A percentile compares a stretch with the other conserved stretches of the same genome.
phyloP scores from a whole-genome alignment of 2,888 invertebrate species.

The Andrena chrysosceles region DNA sequence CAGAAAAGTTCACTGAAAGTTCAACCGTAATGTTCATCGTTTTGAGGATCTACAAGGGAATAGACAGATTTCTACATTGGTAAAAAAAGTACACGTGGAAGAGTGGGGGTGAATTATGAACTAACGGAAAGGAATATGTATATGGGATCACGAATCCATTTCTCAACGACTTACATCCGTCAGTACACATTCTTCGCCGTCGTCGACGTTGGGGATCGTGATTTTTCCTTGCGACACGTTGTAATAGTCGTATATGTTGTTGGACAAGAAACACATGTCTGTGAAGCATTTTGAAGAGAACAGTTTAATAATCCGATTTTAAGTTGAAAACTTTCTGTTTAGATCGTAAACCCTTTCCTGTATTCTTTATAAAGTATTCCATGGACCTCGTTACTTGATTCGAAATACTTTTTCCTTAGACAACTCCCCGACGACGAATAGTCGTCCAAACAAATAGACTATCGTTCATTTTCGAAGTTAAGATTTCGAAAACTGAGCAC shows the following conservation, averaged over 20 bases:
- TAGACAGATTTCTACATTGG: constrained; percentile 5
- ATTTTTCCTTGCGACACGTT: constrained; percentile 99
- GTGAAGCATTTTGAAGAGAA: constrained; percentile 80
- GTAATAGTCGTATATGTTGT: constrained; percentile 97
- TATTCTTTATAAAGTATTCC: background rate
- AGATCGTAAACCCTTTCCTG: background rate
- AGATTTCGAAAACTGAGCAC: too few relatives aligned
- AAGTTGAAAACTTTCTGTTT: background rate
- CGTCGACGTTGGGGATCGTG: constrained; percentile 97
- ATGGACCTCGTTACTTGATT: too few relatives aligned
- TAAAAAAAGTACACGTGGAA: constrained; percentile 26
- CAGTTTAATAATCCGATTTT: background rate
- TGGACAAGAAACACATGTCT: constrained; percentile 93
- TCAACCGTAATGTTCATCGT: background rate
- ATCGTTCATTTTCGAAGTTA: too few relatives aligned
- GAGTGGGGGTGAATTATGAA: background rate
- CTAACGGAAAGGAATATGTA: background rate
- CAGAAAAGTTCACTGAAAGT: background rate
- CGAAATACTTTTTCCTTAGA: background rate
- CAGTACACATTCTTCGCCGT: constrained; percentile 95
- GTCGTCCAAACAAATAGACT: background rate
- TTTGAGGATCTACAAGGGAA: constrained; percentile 1
- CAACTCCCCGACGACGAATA: background rate
- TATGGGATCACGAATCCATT: constrained; percentile 30
- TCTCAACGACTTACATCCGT: constrained; percentile 93